Percentiles rank a stretch among this genome's conserved stretches.
phyloP scores from a whole-genome alignment of 2,888 invertebrate species.

The Archips xylosteana region DNA sequence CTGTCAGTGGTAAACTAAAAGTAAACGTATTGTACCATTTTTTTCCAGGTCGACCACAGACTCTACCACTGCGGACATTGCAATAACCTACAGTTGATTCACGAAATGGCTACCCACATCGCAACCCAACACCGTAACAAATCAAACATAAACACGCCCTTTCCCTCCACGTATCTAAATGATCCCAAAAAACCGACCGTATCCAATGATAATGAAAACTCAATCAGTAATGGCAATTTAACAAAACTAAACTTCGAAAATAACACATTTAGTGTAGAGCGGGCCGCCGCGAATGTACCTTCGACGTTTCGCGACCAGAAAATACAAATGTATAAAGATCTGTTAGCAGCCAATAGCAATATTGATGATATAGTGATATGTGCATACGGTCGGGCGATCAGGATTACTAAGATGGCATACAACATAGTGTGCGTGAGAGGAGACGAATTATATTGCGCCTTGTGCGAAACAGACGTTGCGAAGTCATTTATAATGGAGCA shows the following conservation, averaged over 20 bases:
- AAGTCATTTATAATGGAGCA: conserved; percentile 37
- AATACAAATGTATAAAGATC: background rate
- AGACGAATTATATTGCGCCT: conserved; percentile 44
- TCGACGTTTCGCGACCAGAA: too few species aligned
- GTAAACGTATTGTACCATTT: too few species aligned
- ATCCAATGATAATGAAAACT: background rate
- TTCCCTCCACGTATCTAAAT: background rate
- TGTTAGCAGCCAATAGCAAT: conserved; percentile 11
- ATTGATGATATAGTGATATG: conserved; percentile 41
- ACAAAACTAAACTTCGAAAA: background rate
- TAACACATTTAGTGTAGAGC: background rate
- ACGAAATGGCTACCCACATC: conserved; percentile 50
- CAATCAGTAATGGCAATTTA: background rate
- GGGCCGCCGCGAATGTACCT: too few species aligned
- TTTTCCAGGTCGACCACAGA: conserved; percentile 53
- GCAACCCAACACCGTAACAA: conserved; percentile 40
- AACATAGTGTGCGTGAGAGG: conserved; percentile 37
- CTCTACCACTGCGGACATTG: conserved; percentile 60
- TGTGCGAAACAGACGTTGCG: conserved; percentile 44
- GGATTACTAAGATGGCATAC: conserved; percentile 44
- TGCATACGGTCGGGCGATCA: conserved; percentile 39
- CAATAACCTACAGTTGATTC: conserved; percentile 51
- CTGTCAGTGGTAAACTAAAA: too few species aligned
- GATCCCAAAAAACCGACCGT: background rate
- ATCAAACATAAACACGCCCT: conserved; percentile 3